Evolutionary conservation across 2,888 invertebrate species (phyloP), one percentile per base, ranked within the genome.

Genomic region (Drosophila siamana): DNA sequence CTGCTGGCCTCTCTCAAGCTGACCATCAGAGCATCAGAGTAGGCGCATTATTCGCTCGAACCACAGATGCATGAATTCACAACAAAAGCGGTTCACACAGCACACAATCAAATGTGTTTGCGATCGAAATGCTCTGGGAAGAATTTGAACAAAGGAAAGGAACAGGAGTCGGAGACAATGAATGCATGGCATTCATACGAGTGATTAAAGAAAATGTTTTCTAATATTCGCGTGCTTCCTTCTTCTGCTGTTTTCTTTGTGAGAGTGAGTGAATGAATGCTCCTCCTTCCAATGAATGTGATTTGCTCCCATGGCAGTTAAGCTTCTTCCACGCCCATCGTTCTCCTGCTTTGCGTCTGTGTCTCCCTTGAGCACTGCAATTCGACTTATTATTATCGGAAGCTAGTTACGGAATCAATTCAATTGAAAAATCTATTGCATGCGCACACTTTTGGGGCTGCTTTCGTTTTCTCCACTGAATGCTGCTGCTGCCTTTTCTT

Each of bases 361-460:
- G n/a, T 33, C 33, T 33, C n/a, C 0, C n/a, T 8, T n/a, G 22
- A 16, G 8, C 38, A 40, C 30, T 19, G 19, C 40, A 54, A 54
- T 54, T 41, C 24, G 50, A 15, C 15, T 24, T 51, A 11, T 51
- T 51, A 51, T 38, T 51, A 38, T 51, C 24, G 15, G 8, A 41
- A 19, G 30, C 41, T 41, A 30, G 41, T 43, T 41, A 54, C 52
- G 19, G 19, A 4, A 54, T 19, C 41, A 30, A 41, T 54, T 41
- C 40, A 52, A 28, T 19, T 41, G 52, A 7, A 28, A 52, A 51
- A 15, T 24, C 13, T 13, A 24, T 15, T 33, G 28, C 46, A 28
- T 11, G 28, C 11, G 33, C 8, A 41, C 41, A 43, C n/a, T 4
- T 38, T 36, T n/a, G n/a, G n/a, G n/a, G n/a, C 3, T n/a, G 1